Conservation (phyloP, 2,888 invertebrate genomes). For the Polyploca ridens region DNA sequence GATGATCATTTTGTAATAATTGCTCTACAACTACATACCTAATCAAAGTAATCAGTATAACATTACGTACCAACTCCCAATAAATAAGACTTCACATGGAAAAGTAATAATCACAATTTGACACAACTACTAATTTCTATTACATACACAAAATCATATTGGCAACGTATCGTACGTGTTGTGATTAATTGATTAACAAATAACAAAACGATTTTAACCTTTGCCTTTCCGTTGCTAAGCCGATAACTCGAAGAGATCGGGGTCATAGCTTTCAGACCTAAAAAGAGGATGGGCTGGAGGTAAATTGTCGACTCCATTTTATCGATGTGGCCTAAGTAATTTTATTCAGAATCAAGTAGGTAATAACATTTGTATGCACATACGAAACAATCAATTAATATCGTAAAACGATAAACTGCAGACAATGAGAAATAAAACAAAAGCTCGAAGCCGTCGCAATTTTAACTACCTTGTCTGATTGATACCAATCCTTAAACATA, state of each 20-base stretch:
- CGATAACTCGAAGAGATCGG: conserved; percentile 15
- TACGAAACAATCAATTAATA: background rate
- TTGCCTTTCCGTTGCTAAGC: conserved; percentile 20
- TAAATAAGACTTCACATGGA: too few species aligned
- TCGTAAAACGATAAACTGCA: background rate
- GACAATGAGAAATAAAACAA: background rate
- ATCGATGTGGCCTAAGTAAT: background rate
- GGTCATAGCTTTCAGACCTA: conserved; percentile 10
- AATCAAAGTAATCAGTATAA: too few species aligned
- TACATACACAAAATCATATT: background rate
- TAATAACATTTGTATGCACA: background rate
- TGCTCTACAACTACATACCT: too few species aligned
- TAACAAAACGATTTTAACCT: conserved; percentile 33
- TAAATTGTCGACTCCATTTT: background rate
- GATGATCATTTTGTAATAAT: too few species aligned
- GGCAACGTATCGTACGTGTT: background rate
- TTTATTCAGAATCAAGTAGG: background rate
- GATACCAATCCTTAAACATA: background rate
- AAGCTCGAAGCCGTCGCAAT: conserved; percentile 8
- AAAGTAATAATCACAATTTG: background rate
- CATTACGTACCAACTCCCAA: too few species aligned
- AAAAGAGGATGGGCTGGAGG: conserved; percentile 13
- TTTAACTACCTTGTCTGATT: conserved; percentile 16
- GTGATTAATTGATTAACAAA: conserved; percentile 16
- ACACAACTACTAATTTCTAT: background rate